These are phyloP conservation scores for Petrolisthes cinctipes DNA, from an alignment of 2,888 invertebrate genomes.

Conservation along the genomic window DNA sequence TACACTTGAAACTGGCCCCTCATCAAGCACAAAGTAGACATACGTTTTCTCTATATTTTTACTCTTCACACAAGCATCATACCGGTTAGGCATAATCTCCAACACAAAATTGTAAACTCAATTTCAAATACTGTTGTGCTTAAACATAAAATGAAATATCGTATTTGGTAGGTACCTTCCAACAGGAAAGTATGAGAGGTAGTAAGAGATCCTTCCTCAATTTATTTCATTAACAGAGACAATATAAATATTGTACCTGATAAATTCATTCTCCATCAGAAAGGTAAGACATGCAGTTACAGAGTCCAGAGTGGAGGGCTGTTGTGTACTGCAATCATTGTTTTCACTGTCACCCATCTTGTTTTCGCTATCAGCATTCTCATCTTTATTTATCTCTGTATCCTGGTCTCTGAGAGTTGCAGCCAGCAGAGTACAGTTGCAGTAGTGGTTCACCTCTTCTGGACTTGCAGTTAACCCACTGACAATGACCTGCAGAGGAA, in stretches of 20 bases:
- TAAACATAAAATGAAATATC: too few species aligned
- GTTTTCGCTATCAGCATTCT: background rate
- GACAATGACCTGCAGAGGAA: constrained; percentile 80
- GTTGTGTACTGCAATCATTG: background rate
- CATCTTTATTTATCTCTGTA: background rate
- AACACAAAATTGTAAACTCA: too few species aligned
- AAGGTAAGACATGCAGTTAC: constrained; percentile 76
- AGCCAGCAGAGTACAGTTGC: constrained; percentile 78
- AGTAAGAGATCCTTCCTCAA: too few species aligned
- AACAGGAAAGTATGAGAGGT: too few species aligned
- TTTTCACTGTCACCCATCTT: background rate
- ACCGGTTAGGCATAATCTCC: too few species aligned
- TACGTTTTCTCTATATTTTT: too few species aligned
- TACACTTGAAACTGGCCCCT: too few species aligned
- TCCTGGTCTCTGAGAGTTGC: constrained; percentile 67
- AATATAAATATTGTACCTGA: constrained; percentile 69
- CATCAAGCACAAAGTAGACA: too few species aligned
- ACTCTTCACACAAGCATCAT: too few species aligned
- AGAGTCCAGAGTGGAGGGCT: constrained; percentile 68
- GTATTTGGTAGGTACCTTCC: too few species aligned
- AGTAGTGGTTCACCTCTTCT: constrained; percentile 82
- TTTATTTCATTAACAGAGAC: too few species aligned
- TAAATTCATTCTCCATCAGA: constrained; percentile 84
- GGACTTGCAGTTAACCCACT: constrained; percentile 84
- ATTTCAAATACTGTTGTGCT: too few species aligned